Evolutionary conservation across 2,888 invertebrate genomes (phyloP).

Genomic region (Pseudococcus viburni): DNA sequence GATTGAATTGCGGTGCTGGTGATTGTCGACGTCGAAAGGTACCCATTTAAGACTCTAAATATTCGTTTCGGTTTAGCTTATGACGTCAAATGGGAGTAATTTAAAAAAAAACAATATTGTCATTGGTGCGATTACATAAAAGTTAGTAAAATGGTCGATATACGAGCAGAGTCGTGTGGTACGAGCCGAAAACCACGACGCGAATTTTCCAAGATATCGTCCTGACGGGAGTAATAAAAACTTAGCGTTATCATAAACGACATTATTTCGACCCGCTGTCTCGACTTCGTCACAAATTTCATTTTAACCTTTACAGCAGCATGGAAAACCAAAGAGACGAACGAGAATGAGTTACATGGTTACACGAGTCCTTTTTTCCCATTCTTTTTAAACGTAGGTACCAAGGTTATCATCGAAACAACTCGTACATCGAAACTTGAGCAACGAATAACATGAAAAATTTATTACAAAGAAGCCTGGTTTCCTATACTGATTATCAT

Average conservation of each 20-base stretch:
- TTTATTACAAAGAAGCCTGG: neutral
- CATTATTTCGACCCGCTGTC: slow-evolving; percentile 47
- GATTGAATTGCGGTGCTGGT: neutral
- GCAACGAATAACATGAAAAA: neutral
- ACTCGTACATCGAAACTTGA: neutral
- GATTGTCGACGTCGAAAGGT: neutral
- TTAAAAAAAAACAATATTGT: neutral
- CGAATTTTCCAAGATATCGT: slow-evolving; percentile 10
- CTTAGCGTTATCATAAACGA: slow-evolving; percentile 31
- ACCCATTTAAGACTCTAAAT: neutral
- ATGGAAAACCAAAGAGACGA: neutral
- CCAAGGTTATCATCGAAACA: slow-evolving; percentile 22
- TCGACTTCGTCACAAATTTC: slow-evolving; percentile 21
- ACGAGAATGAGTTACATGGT: neutral
- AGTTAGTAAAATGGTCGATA: slow-evolving; percentile 15
- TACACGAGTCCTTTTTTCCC: neutral
- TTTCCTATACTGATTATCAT: slow-evolving; percentile 16
- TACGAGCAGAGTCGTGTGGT: neutral
- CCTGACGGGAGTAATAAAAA: slow-evolving; percentile 43
- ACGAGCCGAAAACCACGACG: neutral
- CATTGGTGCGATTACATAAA: slow-evolving; percentile 17
- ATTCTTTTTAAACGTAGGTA: neutral
- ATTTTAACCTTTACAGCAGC: slow-evolving; percentile 25
- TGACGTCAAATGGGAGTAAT: slow-evolving; percentile 46
- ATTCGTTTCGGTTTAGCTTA: slow-evolving; percentile 12